Evolutionary conservation across 2,113 vertebrate species (phyloP).

Genomic region (Jaculus jaculus): DNA sequence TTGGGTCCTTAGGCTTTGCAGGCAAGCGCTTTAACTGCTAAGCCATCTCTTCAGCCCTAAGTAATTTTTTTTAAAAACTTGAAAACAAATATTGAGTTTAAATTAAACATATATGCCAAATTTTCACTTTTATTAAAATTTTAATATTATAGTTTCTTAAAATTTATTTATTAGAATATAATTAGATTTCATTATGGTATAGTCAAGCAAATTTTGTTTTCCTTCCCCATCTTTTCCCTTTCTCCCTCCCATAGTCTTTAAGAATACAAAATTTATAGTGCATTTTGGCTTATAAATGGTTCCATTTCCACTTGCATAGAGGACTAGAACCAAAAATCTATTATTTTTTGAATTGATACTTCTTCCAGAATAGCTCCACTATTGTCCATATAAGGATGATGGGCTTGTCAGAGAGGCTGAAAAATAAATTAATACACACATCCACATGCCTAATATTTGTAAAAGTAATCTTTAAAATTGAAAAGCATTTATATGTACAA

Average conservation of each 20-base stretch:
- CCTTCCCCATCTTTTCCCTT: no score
- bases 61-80: background rate
- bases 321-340: background rate
- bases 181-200: no score
- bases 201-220: no score
- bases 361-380: background rate
- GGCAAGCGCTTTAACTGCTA: no score
- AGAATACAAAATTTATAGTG: constrained; percentile 1
- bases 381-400: background rate
- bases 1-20: no score
- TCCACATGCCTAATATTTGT: background rate
- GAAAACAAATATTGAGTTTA: constrained; percentile 53
- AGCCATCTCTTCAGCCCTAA: no score
- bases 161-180: no score
- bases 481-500: background rate
- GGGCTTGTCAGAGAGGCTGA: background rate
- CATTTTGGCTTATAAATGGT: constrained; percentile 42
- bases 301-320: background rate
- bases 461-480: background rate
- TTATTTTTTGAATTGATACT: background rate
- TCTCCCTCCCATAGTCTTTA: background rate
- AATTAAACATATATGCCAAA: constrained; percentile 30
- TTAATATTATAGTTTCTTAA: no score
- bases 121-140: background rate
- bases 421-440: background rate